Base-by-base conservation (phyloP, 2,113 vertebrate genomes). In the Cottus gobio region DNA sequence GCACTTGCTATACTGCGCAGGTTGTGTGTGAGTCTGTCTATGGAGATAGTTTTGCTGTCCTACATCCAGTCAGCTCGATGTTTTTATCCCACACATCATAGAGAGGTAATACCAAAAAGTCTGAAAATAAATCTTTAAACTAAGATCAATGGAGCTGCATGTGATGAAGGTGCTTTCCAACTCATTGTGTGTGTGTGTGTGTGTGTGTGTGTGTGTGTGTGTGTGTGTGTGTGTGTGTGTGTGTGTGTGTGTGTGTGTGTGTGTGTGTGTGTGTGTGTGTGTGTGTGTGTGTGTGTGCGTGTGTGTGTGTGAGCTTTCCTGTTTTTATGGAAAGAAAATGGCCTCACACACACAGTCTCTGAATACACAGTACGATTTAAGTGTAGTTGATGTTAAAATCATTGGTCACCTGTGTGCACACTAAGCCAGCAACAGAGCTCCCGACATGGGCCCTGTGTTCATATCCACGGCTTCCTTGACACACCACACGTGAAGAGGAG, bases 311-410 rank as follows among this genome's bases (percentile, higher is more conserved):
- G n/a, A n/a, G 72, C 26, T 82, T 86, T 86, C 86, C 86, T 88
- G 84, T 90, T 90, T 88, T 84, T 86, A 61, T 90, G 85, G 83
- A 90, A 87, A 83, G 80, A 90, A 78, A 75, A 79, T 7, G 37
- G n/a, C 61, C n/a, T 60, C 48, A 30, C 48, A 58, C 24, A 57
- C 24, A 54, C 8, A 5, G 10, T 63, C 20, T 63, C 20, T 60
- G 57, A 64, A 66, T n/a, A 78, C n/a, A 71, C 42, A 70, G n/a
- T 46, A 52, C 69, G 63, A 73, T 77, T 74, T 44, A 70, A 57
- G 62, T 15, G 28, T n/a, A 50, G 36, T 28, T 81, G 57, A 56
- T 75, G 75, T 62, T 56, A 71, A 74, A 75, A 78, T 66, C 34
- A 61, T 61, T 36, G 42, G 31, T 61, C 74, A 39, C 50, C 44